phyloP scores from a whole-genome alignment of 2,113 vertebrate species.

The Mormyrus iriodes region DNA sequence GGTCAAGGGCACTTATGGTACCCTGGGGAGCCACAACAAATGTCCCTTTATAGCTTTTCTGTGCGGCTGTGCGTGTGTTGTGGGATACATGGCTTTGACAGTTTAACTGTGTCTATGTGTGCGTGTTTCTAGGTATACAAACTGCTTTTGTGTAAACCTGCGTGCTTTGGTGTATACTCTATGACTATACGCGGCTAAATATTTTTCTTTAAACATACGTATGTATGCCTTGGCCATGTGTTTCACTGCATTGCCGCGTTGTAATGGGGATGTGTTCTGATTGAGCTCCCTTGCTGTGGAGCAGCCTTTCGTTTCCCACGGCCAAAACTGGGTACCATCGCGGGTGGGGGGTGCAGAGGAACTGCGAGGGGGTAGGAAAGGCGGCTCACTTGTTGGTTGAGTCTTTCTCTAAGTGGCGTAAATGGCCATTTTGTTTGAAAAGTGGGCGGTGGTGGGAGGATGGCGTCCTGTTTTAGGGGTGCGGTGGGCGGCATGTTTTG shows the following conservation, averaged over 20 bases:
- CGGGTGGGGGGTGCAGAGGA: background rate
- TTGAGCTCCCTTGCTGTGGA: background rate
- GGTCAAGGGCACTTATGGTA: background rate
- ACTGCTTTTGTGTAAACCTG: background rate
- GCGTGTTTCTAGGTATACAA: slow-evolving; percentile 9
- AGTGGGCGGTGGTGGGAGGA: background rate
- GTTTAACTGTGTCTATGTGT: slow-evolving; percentile 1
- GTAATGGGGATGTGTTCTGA: background rate
- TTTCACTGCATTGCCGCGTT: background rate
- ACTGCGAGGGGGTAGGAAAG: background rate
- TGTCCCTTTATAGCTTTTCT: background rate
- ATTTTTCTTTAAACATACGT: background rate
- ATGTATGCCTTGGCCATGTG: background rate
- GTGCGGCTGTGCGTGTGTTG: background rate
- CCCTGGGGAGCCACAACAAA: background rate
- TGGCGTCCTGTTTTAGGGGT: background rate
- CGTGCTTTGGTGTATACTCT: background rate
- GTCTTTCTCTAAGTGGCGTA: background rate
- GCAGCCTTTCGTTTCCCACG: background rate
- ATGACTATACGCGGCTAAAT: background rate
- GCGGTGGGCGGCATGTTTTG: slow-evolving; percentile 6
- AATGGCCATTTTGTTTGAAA: slow-evolving; percentile 13
- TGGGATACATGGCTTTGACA: background rate
- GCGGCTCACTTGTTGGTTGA: background rate
- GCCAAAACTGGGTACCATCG: background rate